Evolutionary conservation across 2,113 vertebrate species (phyloP).

Genomic region (Chlorodrepanis virens): DNA sequence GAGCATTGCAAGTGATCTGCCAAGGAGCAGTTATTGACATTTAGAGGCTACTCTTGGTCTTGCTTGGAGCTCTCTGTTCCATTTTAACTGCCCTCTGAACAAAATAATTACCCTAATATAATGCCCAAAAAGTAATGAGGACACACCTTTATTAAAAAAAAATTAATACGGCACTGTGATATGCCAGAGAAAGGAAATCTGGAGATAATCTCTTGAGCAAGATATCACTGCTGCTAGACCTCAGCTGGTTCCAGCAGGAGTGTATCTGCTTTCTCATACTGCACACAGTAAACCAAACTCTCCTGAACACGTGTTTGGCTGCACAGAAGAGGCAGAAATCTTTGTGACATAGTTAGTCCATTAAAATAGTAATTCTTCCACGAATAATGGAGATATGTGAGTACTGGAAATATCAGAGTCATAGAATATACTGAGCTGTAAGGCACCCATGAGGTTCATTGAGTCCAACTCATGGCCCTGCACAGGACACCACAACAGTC

Average conservation of each 20-base stretch:
- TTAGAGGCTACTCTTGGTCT: background rate
- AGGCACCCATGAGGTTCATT: background rate
- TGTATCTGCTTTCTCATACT: background rate
- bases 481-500: background rate
- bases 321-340: background rate
- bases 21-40: background rate
- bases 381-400: rapidly evolving
- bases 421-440: background rate
- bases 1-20: background rate
- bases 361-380: background rate
- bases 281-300: background rate
- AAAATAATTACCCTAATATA: background rate
- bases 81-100: background rate
- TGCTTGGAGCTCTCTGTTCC: background rate
- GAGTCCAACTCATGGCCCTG: background rate
- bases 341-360: background rate
- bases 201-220: background rate
- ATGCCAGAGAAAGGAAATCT: background rate
- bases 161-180: background rate
- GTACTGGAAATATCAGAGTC: background rate
- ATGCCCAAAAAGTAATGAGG: background rate
- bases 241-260: background rate
- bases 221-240: background rate
- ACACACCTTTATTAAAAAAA: background rate
- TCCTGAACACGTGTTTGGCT: background rate